phyloP scores from a whole-genome alignment of 2,797 vertebrate genomes.

The Sitta carolinensis region DNA sequence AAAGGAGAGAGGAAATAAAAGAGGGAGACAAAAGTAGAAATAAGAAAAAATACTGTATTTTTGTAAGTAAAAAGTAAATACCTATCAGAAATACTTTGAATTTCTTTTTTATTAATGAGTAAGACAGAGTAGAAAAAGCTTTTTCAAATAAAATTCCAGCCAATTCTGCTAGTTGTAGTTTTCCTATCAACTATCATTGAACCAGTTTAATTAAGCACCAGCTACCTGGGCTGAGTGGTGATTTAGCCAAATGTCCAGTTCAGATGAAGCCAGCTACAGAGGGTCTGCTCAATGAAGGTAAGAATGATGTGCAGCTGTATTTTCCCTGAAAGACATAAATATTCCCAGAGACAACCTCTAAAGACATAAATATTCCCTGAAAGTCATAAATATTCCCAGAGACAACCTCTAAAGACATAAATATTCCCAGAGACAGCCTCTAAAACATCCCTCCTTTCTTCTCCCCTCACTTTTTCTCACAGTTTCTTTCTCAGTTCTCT shows the following conservation, averaged over 20 bases:
- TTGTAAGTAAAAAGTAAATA: neutral
- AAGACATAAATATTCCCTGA: neutral
- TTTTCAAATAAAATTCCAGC: neutral
- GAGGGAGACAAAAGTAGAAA: neutral
- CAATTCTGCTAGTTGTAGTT: neutral
- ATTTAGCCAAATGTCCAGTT: neutral
- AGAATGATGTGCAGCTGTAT: neutral
- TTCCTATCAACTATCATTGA: neutral
- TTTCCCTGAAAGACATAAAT: neutral
- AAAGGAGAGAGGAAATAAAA: neutral
- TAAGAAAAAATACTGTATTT: neutral
- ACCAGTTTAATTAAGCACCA: neutral
- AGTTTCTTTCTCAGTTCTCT: constrained; percentile 22
- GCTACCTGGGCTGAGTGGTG: neutral
- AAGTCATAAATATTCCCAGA: neutral
- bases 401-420: neutral
- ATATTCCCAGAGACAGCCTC: neutral
- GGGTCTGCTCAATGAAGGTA: neutral
- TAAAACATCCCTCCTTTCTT: neutral
- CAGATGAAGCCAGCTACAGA: neutral
- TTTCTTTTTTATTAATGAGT: neutral
- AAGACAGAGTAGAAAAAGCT: neutral
- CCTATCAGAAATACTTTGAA: neutral
- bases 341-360: neutral
- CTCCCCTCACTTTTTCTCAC: constrained; percentile 30